Base-by-base conservation (phyloP, 2,797 vertebrate species). In the Coreius guichenoti region DNA sequence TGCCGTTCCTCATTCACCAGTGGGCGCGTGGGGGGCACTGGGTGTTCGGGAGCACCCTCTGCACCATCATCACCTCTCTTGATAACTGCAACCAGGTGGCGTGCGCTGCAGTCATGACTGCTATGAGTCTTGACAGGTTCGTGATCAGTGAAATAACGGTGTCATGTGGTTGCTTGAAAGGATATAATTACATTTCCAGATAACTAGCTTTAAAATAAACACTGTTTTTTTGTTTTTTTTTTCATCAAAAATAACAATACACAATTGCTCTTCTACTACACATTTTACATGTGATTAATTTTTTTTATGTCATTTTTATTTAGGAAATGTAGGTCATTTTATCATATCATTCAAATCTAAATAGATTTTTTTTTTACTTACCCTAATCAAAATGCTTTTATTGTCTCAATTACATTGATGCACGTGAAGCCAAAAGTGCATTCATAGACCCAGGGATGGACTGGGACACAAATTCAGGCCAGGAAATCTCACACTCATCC, bases 71-170 rank as follows among this genome's bases (percentile, higher is more conserved):
- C 82, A 93, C 89, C 17, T 94, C 92, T 47, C 83, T 94, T 84
- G 93, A 94, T 84, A 94, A 90, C 58, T 91, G 91, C 88, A 94
- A 94, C 79, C 93, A 94, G 88, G 92, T 93, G 91, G 91, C 92
- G 11, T 94, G 92, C n/a, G 93, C 90, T 31, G 90, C 92, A 36
- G 90, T 94, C 87, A 92, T 93, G 92, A 93, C 92, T 0, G 51
- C 93, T 75, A 91, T 93, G 92, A 94, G 93, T 83, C 84, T 95
- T 85, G 93, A 93, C 90, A 93, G 92, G 91, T 95, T 90, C 16
- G 84, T 58, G 9, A 49, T 73, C 26, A 17, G 39, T 7, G 1
- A 49, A n/a, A 26, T 26, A 63, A 33, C 33, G 6, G 19, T 51
- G 29, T 8, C 1, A 2, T 63, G 23, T 16, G 80, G 6, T 17